Evolutionary conservation across 2,113 vertebrate genomes (phyloP), one percentile per base, ranked within the genome.

Genomic region (Gobiocypris rarus): DNA sequence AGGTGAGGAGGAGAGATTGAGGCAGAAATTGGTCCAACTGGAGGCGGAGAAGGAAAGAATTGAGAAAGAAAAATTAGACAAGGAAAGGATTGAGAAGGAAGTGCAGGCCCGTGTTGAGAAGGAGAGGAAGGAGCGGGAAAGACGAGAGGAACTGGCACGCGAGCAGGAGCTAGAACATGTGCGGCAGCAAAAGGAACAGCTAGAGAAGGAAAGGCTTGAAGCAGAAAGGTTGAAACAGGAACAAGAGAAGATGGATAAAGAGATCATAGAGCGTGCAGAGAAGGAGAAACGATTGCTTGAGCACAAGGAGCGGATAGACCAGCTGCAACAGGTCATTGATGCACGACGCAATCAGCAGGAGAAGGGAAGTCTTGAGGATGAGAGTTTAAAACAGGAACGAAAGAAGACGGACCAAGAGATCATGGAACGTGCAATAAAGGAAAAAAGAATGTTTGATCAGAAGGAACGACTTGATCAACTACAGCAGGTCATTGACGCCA

Each of bases 371-470:
- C 43, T 58, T n/a, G 75, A 84, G 19, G 79, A 58, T 41, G 85
- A 84, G 38, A 70, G 8, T 26, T 31, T 65, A 15, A 81, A 83
- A 67, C 24, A 9, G 85, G 85, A 91, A 34, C 28, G 86, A 5
- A 85, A 89, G 31, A 89, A 84, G 71, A 83, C 22, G 13, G 78
- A 89, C 38, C 77, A 85, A 24, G 87, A 91, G 87, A 31, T 90
- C n/a, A 15, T 69, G 4, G 85, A 90, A 70, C 86, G 48, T 34
- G 85, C 2, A 0, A 86, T 41, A 65, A 89, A 91, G 59, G 89
- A 89, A 70, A 83, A 85, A 73, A 52, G 79, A 34, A 67, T 74
- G 1, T 77, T 83, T 24, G 83, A 91, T 70, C 67, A 88, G 0
- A 87, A 15, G 73, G 92, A 86, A 58, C 87, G 63, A 17, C 81